Conservation (phyloP, 2,888 invertebrate genomes). For the Ectemnius continuus region DNA sequence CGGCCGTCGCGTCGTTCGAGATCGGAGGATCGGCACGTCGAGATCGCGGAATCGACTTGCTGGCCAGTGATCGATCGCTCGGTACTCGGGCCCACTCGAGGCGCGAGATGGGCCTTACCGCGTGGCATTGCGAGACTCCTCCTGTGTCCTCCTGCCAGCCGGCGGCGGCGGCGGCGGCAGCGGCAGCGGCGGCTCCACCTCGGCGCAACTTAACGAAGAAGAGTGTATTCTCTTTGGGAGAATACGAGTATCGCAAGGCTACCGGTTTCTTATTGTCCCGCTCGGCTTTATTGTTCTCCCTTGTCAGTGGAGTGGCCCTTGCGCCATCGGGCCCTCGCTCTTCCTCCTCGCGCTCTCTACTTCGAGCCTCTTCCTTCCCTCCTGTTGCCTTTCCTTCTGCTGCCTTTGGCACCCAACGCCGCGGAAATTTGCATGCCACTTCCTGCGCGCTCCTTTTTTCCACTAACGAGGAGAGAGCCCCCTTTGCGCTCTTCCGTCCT, state of each 20-base stretch:
- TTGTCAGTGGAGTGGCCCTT: constrained; percentile 47
- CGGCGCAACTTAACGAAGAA: constrained; percentile 48
- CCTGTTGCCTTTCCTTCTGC: constrained; percentile 35
- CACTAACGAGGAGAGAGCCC: not conserved
- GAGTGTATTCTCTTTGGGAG: constrained; percentile 48
- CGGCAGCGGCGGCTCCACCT: constrained; percentile 5
- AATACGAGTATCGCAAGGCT: constrained; percentile 41
- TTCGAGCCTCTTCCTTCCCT: not conserved
- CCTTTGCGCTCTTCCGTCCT: too few relatives aligned
- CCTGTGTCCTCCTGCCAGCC: constrained; percentile 13
- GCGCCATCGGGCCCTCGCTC: constrained; percentile 27
- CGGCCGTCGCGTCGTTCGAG: constrained; percentile 32
- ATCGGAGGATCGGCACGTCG: constrained; percentile 37
- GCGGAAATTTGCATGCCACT: constrained; percentile 38
- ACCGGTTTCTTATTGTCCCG: constrained; percentile 62
- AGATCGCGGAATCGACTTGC: constrained; percentile 46
- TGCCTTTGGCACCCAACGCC: not conserved
- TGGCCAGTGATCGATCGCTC: constrained; percentile 52
- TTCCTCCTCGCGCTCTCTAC: constrained; percentile 18
- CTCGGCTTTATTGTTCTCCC: constrained; percentile 51
- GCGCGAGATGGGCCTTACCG: constrained; percentile 22
- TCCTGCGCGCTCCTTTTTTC: constrained; percentile 29
- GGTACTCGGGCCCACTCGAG: constrained; percentile 19
- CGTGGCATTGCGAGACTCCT: constrained; percentile 21
- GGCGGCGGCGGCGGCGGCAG: too few relatives aligned